Base-by-base conservation (phyloP, 2,113 vertebrate species). In the Corynorhinus townsendii region DNA sequence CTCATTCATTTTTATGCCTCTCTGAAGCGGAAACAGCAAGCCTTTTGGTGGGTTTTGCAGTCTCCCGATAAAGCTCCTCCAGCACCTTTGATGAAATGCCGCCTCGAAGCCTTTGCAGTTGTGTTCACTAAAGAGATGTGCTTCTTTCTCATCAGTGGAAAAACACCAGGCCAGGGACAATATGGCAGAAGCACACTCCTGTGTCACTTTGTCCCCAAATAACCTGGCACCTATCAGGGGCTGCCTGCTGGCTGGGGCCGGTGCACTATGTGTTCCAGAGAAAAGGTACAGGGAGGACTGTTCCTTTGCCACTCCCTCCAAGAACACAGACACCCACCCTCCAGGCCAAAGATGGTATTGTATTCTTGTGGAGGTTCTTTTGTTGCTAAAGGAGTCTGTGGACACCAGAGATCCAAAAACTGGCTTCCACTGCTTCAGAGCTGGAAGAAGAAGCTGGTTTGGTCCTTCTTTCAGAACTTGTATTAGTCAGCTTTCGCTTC, bases 1-100 rank as follows among this genome's bases (percentile, higher is more conserved):
- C 75, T 90, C 87, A 81, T 87, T 97, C 89, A 81, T 89, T 96
- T 88, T 71, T 89, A 16, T 3, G 7, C 66, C 49, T 89, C 33
- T 83, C 83, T 93, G 90, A 56, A 96, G 56, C 1, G 2, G 83
- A 89, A 95, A 40, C 75, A 94, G 89, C 64, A 71, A 75, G 75
- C 86, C 76, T 30, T 45, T 89, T 86, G 86, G 89, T 91, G 75
- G 59, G 40, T 84, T 91, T 69, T 83, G 72, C 62, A 43, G 8
- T 62, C 79, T 96, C 88, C 86, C 30, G 1, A 75, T 52, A 71
- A 83, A 87, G 79, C 86, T 90, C 54, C 77, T 59, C 45, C 40
- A 64, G 75, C 86, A 47, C 73, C 79, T 95, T 85, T 81, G 83
- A 91, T 91, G 64, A 91, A 73, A 68, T 38, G 69, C 89, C 71